Conservation (phyloP, 2,797 vertebrate species). For the Ictinia mississippiensis region DNA sequence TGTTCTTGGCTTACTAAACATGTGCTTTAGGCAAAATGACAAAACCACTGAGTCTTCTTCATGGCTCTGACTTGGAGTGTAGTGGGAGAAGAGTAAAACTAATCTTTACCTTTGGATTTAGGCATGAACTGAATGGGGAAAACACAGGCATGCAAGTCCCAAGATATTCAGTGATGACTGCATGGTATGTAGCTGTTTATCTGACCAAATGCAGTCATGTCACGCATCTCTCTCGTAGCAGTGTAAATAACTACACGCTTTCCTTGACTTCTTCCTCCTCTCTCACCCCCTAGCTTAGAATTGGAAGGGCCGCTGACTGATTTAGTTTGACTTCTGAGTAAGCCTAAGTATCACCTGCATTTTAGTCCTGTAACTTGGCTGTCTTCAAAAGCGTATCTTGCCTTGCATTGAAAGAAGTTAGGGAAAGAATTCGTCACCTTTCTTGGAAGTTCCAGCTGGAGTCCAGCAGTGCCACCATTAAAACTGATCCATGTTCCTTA, state of each 20-base stretch:
- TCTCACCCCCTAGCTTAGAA: neutral
- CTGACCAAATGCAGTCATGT: neutral
- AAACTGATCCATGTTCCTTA: neutral
- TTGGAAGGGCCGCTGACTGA: neutral
- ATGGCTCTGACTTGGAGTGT: neutral
- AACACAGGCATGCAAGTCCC: neutral
- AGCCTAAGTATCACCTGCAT: neutral
- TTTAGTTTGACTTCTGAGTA: neutral
- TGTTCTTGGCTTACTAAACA: neutral
- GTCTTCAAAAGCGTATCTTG: neutral
- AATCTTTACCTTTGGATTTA: neutral
- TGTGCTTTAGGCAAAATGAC: neutral
- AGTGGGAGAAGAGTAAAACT: neutral
- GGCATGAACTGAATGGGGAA: neutral
- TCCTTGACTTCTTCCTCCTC: neutral
- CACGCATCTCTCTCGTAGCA: neutral
- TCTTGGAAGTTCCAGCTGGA: neutral
- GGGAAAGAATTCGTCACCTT: rapidly evolving
- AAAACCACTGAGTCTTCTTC: neutral
- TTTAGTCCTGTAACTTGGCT: neutral
- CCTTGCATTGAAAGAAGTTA: neutral
- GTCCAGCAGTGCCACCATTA: neutral
- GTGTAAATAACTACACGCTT: neutral
- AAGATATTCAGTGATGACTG: neutral
- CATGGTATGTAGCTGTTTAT: neutral